Percentiles rank a stretch among this genome's conserved stretches.
These are phyloP conservation scores for Uloborus diversus DNA, from an alignment of 1,140 invertebrate species.

Conservation along the genomic window DNA sequence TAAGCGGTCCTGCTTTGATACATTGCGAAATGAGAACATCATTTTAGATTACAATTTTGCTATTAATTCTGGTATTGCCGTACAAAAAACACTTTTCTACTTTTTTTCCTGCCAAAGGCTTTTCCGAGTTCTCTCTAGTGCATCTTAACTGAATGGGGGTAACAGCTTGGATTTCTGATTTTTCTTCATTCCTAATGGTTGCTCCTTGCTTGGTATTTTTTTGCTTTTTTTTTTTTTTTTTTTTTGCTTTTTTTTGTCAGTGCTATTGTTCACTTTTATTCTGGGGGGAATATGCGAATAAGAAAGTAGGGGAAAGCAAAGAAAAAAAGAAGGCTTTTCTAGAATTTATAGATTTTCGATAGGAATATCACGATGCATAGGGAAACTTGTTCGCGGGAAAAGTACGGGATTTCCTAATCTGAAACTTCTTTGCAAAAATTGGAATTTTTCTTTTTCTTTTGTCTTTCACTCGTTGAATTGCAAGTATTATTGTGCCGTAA, in stretches of 20 bases:
- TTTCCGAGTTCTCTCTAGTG: not conserved
- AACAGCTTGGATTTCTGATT: slow-evolving; percentile 47
- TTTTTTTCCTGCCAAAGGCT: not conserved
- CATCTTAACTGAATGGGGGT: slow-evolving; percentile 26
- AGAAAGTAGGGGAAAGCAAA: slow-evolving; percentile 24
- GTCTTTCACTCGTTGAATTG: slow-evolving; percentile 2
- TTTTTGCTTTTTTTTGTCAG: slow-evolving; percentile 15
- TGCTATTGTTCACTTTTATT: slow-evolving; percentile 54
- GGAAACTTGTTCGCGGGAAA: slow-evolving; percentile 43
- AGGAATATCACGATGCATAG: slow-evolving; percentile 53
- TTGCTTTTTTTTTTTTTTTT: no score
- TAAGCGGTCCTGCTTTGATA: no score
- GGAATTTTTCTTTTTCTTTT: slow-evolving; percentile 18
- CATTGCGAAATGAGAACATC: no score
- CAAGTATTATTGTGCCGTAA: slow-evolving; percentile 39
- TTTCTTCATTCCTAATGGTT: slow-evolving; percentile 44
- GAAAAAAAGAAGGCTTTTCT: slow-evolving; percentile 23
- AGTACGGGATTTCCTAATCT: slow-evolving; percentile 54
- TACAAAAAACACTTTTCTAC: not conserved
- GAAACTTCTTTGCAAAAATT: slow-evolving; percentile 42
- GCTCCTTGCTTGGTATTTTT: slow-evolving; percentile 17
- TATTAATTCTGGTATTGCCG: not conserved
- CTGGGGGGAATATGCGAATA: slow-evolving; percentile 37
- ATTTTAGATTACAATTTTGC: not conserved
- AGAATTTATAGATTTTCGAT: slow-evolving; percentile 56